Base-by-base conservation (phyloP, 2,888 invertebrate genomes). In the Caenorhabditis sp. region DNA sequence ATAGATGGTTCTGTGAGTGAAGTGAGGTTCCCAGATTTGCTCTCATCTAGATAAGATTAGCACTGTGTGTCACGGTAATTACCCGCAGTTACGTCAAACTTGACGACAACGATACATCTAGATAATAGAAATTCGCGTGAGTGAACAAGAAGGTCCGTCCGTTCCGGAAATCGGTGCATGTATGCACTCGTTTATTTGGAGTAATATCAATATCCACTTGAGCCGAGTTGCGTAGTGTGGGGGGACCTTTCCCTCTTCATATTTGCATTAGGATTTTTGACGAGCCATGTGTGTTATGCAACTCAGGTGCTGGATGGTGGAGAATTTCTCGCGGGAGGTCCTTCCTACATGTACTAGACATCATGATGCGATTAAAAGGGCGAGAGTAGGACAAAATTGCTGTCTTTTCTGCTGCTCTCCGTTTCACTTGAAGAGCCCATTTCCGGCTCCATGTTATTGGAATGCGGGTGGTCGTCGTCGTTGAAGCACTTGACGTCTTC, bases 391-490 rank as follows among this genome's bases (percentile, higher is more conserved):
- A 51, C 76, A 76, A 76, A 76, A 76, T 76, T 76, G 76, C 76
- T 65, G 56, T 53, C 55, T 51, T 55, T 32, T 40, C 60, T 32
- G 44, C 58, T 61, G 26, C 62, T 67, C 76, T 60, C 76, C 47
- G 28, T 67, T 76, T 76, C 76, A 76, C 76, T 76, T 76, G 64
- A 76, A 76, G 67, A 76, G 76, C 76, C 76, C 76, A 76, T 76
- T 76, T 76, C 76, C 76, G 67, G 60, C 76, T 76, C 67, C 53
- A 60, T 74, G 74, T 76, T 76, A 76, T 76, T 76, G 76, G 76
- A 76, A 74, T 74, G 65, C 51, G 76, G 58, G 76, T 76, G 76
- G 76, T 76, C 67, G 60, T 76, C 67, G 60, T 65, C 62, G 37
- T 35, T 18, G 24, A 65, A 60, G 65, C 67, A 58, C 76, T 67